Evolutionary conservation across 2,113 vertebrate genomes (phyloP).

Genomic region (Charina bottae): DNA sequence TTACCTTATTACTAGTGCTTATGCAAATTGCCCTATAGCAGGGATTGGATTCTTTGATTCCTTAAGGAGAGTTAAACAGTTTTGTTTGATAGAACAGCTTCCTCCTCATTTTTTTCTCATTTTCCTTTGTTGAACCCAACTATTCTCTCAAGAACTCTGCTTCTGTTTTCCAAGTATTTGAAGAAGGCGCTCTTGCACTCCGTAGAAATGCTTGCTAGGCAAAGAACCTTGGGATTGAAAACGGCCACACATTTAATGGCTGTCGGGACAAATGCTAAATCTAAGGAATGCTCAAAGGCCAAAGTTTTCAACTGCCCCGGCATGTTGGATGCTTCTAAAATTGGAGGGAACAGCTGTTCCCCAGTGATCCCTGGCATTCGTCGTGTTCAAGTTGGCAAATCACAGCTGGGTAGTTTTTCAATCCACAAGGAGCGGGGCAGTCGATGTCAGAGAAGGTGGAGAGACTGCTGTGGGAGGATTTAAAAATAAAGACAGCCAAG

Average conservation of each 20-base stretch:
- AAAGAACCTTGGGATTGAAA: conserved; percentile 26
- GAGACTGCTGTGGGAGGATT: conserved; percentile 32
- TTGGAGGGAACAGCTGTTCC: conserved; percentile 48
- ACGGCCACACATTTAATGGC: neutral
- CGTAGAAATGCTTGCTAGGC: neutral
- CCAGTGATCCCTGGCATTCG: conserved; percentile 49
- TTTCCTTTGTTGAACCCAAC: neutral
- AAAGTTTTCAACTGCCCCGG: neutral
- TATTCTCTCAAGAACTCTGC: neutral
- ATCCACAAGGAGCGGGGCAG: conserved; percentile 2
- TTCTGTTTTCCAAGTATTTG: neutral
- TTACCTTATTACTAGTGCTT: too few relatives aligned
- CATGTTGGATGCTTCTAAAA: conserved; percentile 41
- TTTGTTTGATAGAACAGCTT: neutral
- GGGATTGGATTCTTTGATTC: neutral
- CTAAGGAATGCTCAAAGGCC: neutral
- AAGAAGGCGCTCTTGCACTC: neutral
- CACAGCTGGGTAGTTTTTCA: conserved; percentile 48
- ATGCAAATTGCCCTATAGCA: neutral
- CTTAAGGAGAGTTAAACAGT: neutral
- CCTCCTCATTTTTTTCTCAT: neutral
- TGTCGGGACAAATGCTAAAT: neutral
- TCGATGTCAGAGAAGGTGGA: neutral
- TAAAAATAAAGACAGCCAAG: conserved; percentile 67
- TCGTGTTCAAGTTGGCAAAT: conserved; percentile 56